Evolutionary conservation across 2,888 invertebrate species (phyloP).

Genomic region (Mythimna ferrago): DNA sequence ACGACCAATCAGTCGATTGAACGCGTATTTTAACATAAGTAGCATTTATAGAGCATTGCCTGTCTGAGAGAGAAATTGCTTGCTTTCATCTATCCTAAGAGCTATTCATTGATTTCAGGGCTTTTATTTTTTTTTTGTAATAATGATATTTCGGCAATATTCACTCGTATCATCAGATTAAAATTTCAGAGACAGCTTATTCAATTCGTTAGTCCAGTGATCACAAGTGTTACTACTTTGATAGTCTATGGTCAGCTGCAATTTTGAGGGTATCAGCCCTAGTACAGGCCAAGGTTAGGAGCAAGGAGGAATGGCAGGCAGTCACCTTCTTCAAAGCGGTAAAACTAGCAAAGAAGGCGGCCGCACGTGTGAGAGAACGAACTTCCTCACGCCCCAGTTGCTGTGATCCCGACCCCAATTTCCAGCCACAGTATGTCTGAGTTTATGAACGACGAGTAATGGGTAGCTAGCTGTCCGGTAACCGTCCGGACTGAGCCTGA

Average conservation of each 20-base stretch:
- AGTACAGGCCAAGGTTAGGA: too few species aligned
- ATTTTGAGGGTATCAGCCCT: too few species aligned
- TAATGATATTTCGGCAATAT: neutral
- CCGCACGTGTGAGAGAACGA: too few species aligned
- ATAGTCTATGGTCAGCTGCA: neutral
- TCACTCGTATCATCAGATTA: neutral
- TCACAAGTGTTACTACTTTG: neutral
- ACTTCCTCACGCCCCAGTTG: too few species aligned
- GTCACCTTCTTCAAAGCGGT: too few species aligned
- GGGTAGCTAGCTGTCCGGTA: too few species aligned
- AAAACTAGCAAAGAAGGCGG: too few species aligned
- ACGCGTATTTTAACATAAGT: constrained; percentile 71
- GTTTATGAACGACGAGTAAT: too few species aligned
- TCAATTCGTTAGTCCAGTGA: neutral
- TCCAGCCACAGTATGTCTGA: too few species aligned
- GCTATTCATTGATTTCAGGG: constrained; percentile 36
- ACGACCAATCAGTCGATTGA: constrained; percentile 65
- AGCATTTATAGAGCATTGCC: constrained; percentile 80
- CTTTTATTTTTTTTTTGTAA: neutral
- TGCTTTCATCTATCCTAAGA: constrained; percentile 54
- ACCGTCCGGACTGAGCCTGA: too few species aligned
- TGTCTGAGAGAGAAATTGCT: constrained; percentile 72
- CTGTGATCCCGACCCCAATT: too few species aligned
- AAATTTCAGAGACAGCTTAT: neutral
- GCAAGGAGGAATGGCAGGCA: too few species aligned